Base-by-base conservation (phyloP, 2,113 vertebrate species). In the Chionomys nivalis region DNA sequence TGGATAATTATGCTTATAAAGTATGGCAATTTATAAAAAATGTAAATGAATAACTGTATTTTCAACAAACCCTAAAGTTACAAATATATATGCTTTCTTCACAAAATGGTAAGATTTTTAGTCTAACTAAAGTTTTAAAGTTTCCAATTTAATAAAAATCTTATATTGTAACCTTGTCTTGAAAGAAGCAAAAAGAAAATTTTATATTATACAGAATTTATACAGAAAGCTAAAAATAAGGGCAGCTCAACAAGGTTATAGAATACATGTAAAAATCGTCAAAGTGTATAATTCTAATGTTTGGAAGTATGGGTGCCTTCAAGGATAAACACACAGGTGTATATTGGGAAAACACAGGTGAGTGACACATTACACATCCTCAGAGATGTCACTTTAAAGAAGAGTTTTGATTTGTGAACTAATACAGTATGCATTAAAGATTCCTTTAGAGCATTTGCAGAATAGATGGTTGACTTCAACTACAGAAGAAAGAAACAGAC, bases 211-310 rank as follows among this genome's bases (percentile, higher is more conserved):
- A 21, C 58, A 58, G 58, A 58, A 58, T 58, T 17, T 88, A 55
- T 36, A 73, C 24, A 93, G 4, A 19, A 13, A 66, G 3, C 9
- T 90, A 75, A 65, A 93, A 89, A 21, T n/a, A 24, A 61, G 49
- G 21, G 6, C 0, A 36, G 4, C 61, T 7, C 1, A 86, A 8
- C 0, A 2, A 66, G 0, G 3, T 33, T 36, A 3, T 1, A 2
- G 42, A 73, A 91, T 28, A 28, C 9, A n/a, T 44, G 23, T 19
- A 75, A 63, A 61, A 63, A 12, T 42, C 8, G 63, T 12, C 0
- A 47, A 12, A 23, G 7, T 2, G 47, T 36, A 23, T 2, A 44
- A 76, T n/a, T 55, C 42, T 28, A 58, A 82, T 47, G 17, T 36
- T 75, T 77, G 86, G 19, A 87, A 70, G 76, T 58, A 14, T 10